Conservation (phyloP, 2,888 invertebrate genomes). For the Orthonevra nobilis region DNA sequence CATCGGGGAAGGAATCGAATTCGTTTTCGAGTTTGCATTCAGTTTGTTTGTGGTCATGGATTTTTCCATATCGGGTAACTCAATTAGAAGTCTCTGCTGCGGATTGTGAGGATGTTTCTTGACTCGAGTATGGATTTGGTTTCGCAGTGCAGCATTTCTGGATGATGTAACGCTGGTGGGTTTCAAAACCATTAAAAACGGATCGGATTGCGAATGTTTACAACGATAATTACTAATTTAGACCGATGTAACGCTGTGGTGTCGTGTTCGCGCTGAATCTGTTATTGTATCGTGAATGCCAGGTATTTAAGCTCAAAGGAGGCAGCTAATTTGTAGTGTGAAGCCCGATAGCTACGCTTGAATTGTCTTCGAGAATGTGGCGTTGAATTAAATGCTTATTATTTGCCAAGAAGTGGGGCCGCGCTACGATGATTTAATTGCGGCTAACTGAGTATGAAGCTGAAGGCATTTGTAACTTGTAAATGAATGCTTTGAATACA, state of each 20-base stretch:
- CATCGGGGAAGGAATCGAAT: slow-evolving; percentile 26
- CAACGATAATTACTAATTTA: slow-evolving; percentile 42
- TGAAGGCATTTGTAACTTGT: too few species aligned
- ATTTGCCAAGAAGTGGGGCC: too few species aligned
- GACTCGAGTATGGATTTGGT: slow-evolving; percentile 10
- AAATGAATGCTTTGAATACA: too few species aligned
- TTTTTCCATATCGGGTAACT: slow-evolving; percentile 53
- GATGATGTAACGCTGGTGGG: slow-evolving; percentile 31
- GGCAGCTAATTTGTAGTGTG: slow-evolving; percentile 46
- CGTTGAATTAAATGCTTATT: slow-evolving; percentile 4
- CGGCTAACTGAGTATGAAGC: too few species aligned
- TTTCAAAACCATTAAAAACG: slow-evolving; percentile 40
- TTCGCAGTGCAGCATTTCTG: neutral
- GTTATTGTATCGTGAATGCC: neutral
- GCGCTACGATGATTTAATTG: too few species aligned
- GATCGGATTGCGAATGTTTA: slow-evolving; percentile 44
- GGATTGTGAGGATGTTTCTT: slow-evolving; percentile 15
- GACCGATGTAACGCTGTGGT: slow-evolving; percentile 39
- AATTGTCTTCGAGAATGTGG: slow-evolving; percentile 38
- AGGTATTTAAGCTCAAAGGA: slow-evolving; percentile 12
- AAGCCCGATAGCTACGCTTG: slow-evolving; percentile 44
- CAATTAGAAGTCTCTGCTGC: slow-evolving; percentile 52
- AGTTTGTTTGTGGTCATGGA: slow-evolving; percentile 50
- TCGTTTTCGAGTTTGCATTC: slow-evolving; percentile 38
- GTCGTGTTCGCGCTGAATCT: slow-evolving; percentile 6